Percentiles rank a stretch among this genome's conserved stretches.
phyloP scores from a whole-genome alignment of 2,797 vertebrate species.

The Alosa sapidissima region DNA sequence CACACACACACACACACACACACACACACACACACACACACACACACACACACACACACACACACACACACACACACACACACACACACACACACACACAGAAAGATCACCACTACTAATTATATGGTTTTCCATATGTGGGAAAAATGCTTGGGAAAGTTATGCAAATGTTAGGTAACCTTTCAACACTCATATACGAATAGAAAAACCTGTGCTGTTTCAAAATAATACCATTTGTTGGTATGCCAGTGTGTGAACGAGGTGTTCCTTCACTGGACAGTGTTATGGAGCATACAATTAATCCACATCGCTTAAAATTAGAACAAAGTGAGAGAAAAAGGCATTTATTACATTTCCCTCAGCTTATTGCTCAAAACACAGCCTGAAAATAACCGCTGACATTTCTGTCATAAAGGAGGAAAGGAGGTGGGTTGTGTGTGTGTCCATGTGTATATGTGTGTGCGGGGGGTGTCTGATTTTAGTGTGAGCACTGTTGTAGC shows the following conservation, averaged over 20 bases:
- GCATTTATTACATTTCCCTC: neutral
- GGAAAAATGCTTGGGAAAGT: neutral
- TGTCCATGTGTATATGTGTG: conserved; percentile 28
- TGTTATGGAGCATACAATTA: neutral
- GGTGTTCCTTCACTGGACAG: neutral
- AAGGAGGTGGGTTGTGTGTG: conserved; percentile 38
- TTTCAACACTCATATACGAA: neutral
- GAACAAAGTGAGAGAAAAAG: neutral
- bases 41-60: conserved; percentile 9
- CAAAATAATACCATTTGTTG: neutral
- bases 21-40: conserved; percentile 1
- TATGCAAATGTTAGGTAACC: neutral
- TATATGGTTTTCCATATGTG: neutral
- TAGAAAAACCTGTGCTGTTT: neutral
- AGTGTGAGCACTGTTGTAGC: conserved; percentile 49
- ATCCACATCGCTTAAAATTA: neutral
- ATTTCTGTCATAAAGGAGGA: conserved; percentile 55
- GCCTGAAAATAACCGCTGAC: conserved; percentile 40
- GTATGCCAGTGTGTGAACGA: neutral
- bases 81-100: neutral
- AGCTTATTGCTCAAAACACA: neutral
- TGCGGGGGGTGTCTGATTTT: conserved; percentile 33
- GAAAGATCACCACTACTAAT: neutral
- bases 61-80: neutral
- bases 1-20: neutral